Evolutionary conservation across 2,888 invertebrate genomes (phyloP).

Genomic region (Cetonia aurata): DNA sequence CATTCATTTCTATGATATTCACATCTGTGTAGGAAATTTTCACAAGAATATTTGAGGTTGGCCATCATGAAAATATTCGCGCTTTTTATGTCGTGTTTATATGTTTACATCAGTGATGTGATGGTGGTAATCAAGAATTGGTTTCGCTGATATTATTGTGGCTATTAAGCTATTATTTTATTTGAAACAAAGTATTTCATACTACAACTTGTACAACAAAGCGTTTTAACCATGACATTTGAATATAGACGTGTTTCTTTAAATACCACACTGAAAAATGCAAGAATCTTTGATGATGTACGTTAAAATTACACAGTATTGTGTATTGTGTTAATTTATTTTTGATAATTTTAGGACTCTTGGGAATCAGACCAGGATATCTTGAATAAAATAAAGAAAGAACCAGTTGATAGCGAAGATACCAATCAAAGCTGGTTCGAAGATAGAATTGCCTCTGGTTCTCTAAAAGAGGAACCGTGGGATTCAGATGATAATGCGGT

Average conservation of each 20-base stretch:
- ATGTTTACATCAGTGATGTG: not conserved
- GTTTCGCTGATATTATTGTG: not conserved
- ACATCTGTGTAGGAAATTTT: not conserved
- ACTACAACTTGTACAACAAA: not conserved
- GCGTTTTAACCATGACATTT: constrained; percentile 29
- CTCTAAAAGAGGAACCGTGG: not conserved
- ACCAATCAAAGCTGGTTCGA: constrained; percentile 36
- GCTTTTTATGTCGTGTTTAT: constrained; percentile 6
- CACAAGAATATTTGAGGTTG: not conserved
- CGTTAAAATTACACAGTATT: constrained; percentile 22
- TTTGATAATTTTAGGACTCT: constrained; percentile 53
- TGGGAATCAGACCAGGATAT: constrained; percentile 49
- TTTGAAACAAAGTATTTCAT: too few species aligned
- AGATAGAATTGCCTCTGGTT: not conserved
- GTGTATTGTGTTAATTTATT: not conserved
- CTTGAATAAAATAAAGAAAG: constrained; percentile 43
- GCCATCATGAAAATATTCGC: not conserved
- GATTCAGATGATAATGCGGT: constrained; percentile 22
- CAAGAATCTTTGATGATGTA: constrained; percentile 61
- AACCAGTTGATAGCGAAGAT: constrained; percentile 43
- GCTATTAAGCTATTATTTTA: not conserved
- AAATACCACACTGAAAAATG: constrained; percentile 59
- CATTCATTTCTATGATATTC: too few species aligned
- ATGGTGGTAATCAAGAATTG: not conserved
- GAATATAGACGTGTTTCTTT: constrained; percentile 54